A percentile compares a stretch with the other conserved stretches of the same genome.
phyloP scores from a whole-genome alignment of 2,888 invertebrate species.

The Allophyes oxyacanthae region DNA sequence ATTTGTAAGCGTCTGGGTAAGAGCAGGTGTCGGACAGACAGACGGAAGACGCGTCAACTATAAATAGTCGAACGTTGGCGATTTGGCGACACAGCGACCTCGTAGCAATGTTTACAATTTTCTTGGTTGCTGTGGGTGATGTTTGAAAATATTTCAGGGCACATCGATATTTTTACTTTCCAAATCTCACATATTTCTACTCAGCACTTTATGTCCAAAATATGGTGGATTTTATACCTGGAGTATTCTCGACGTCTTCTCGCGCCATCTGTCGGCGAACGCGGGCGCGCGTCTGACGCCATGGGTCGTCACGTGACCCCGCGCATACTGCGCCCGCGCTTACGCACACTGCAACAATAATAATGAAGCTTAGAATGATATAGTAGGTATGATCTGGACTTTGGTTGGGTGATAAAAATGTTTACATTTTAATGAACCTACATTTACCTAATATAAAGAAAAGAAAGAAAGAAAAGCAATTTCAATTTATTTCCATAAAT shows the following conservation, averaged over 20 bases:
- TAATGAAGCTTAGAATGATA: conserved; percentile 22
- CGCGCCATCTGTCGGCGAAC: conserved; percentile 84
- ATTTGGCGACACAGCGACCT: conserved; percentile 84
- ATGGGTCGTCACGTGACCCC: conserved; percentile 79
- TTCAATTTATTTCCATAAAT: no score
- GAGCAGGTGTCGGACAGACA: conserved; percentile 84
- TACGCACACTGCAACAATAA: conserved; percentile 68
- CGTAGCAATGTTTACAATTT: conserved; percentile 84
- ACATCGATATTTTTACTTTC: neutral
- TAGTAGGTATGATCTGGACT: no score
- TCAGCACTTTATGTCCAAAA: no score
- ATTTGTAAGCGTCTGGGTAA: conserved; percentile 61
- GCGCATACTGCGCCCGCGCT: conserved; percentile 77
- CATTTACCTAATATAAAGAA: no score
- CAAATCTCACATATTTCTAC: no score
- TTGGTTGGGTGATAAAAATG: conserved; percentile 36
- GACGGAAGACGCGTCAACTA: conserved; percentile 84
- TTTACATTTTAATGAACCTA: conserved; percentile 28
- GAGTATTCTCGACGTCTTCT: conserved; percentile 80
- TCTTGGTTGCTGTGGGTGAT: conserved; percentile 67
- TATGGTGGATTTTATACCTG: conserved; percentile 64
- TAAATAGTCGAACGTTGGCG: conserved; percentile 82
- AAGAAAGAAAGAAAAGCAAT: no score
- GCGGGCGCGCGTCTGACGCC: conserved; percentile 82
- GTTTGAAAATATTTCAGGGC: conserved; percentile 34